Conservation (phyloP, 2,113 vertebrate genomes). For the Setophaga petechia region DNA sequence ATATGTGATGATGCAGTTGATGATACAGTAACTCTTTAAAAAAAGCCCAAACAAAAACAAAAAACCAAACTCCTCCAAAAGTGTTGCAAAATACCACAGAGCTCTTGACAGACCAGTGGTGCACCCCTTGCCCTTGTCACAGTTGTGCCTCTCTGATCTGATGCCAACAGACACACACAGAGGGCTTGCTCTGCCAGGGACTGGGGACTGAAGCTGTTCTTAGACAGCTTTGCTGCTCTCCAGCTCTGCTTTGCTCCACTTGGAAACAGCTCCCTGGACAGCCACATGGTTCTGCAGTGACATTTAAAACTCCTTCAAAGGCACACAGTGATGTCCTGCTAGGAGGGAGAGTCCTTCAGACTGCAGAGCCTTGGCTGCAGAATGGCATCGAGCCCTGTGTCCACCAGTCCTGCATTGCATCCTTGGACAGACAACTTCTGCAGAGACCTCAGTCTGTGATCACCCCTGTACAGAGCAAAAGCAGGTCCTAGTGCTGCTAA, state of each 20-base stretch:
- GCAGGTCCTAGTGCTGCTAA: not conserved
- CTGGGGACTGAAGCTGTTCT: not conserved
- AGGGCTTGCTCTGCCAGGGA: not conserved
- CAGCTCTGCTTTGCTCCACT: not conserved
- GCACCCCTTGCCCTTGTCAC: not conserved
- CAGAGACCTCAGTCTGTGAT: not conserved
- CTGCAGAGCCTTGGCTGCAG: not conserved
- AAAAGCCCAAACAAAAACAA: not conserved
- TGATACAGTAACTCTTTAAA: not conserved
- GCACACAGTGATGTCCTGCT: accelerated
- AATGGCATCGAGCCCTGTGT: accelerated
- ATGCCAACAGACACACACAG: not conserved
- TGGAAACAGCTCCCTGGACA: not conserved
- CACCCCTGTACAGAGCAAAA: not conserved
- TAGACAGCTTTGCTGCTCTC: not conserved
- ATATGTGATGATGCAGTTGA: not conserved
- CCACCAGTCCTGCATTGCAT: not conserved
- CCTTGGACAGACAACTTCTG: not conserved
- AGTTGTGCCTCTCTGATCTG: not conserved
- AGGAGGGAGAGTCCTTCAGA: not conserved
- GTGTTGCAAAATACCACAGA: not conserved
- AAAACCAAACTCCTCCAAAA: not conserved
- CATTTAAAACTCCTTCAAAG: not conserved
- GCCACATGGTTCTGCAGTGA: not conserved
- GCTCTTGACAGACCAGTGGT: not conserved